Evolutionary conservation across 2,888 invertebrate species (phyloP).

Genomic region (Abrostola triplasia): DNA sequence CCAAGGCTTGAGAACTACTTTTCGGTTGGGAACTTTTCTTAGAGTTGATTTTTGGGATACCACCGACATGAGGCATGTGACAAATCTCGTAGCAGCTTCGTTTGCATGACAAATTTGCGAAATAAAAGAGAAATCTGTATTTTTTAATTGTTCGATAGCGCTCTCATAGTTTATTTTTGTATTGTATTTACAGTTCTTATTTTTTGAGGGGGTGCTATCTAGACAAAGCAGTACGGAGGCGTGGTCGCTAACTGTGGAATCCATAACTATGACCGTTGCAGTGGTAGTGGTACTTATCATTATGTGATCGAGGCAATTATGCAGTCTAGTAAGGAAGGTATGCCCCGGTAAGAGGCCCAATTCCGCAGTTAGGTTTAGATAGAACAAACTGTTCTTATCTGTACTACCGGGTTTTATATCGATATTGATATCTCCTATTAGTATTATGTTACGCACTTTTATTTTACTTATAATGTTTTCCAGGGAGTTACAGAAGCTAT

Average conservation of each 20-base stretch:
- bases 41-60: not conserved
- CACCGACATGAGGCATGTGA: not conserved
- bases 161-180: not conserved
- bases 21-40: not conserved
- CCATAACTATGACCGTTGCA: slow-evolving; percentile 6
- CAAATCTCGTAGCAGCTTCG: not conserved
- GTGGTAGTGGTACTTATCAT: slow-evolving; percentile 3
- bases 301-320: slow-evolving; percentile 13
- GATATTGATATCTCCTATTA: no score
- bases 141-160: slow-evolving; percentile 3
- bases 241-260: slow-evolving; percentile 8
- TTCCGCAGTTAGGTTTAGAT: slow-evolving; percentile 11
- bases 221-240: not conserved
- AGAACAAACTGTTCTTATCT: slow-evolving; percentile 6
- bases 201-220: not conserved
- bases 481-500: no score
- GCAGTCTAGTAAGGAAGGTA: slow-evolving; percentile 5
- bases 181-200: not conserved
- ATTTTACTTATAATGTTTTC: no score
- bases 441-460: no score
- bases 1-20: not conserved
- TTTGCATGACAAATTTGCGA: not conserved
- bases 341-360: slow-evolving; percentile 10
- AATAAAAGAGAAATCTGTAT: not conserved
- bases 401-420: no score